Conservation (phyloP, 2,113 vertebrate species). For the Corydoras maculifer region DNA sequence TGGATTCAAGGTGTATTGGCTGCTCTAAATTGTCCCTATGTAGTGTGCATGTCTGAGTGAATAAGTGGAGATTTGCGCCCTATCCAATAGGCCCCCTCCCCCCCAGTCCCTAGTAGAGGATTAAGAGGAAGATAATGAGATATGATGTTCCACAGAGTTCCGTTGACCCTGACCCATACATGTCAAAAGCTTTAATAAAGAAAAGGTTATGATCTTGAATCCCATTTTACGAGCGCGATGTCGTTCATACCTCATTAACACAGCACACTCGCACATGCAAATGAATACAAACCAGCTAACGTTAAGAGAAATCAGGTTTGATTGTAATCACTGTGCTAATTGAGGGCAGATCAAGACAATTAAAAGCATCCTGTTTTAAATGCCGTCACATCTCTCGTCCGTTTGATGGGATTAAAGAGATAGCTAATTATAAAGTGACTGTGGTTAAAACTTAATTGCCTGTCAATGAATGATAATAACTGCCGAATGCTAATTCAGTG, state of each 20-base stretch:
- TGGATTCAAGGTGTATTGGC: too few relatives aligned
- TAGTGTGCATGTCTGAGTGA: too few relatives aligned
- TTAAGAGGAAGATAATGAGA: too few relatives aligned
- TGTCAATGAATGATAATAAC: conserved; percentile 3
- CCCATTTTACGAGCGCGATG: not conserved
- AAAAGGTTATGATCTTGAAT: not conserved
- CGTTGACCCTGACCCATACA: too few relatives aligned
- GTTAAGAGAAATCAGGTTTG: not conserved
- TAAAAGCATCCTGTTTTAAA: not conserved
- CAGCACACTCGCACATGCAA: too few relatives aligned
- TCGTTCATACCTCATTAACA: not conserved
- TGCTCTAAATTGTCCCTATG: too few relatives aligned
- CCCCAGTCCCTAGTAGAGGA: too few relatives aligned
- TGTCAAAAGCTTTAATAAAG: too few relatives aligned
- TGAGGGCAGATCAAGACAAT: not conserved
- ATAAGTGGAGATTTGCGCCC: too few relatives aligned
- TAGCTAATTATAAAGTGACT: conserved; percentile 13
- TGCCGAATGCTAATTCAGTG: not conserved
- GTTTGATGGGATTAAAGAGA: conserved; percentile 1
- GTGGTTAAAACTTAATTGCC: conserved; percentile 5
- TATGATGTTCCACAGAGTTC: too few relatives aligned
- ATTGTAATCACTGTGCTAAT: conserved; percentile 5
- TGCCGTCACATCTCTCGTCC: not conserved
- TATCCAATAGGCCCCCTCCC: too few relatives aligned
- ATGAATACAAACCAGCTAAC: too few relatives aligned